Evolutionary conservation across 2,797 vertebrate genomes (phyloP).

Genomic region (Lepilemur septentrionalis): DNA sequence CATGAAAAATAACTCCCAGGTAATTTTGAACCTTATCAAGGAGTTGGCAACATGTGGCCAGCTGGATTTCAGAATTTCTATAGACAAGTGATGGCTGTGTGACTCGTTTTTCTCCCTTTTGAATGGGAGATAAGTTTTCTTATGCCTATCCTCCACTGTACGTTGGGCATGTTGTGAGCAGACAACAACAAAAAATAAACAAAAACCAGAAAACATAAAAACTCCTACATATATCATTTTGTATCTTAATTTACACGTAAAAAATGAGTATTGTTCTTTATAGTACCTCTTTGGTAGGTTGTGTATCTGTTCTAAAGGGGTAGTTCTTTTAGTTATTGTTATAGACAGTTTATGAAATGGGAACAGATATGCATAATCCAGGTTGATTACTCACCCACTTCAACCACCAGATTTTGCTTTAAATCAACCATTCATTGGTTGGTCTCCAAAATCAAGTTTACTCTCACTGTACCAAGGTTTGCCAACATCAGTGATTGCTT

Average conservation of each 20-base stretch:
- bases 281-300: not conserved
- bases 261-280: constrained; percentile 5
- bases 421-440: not conserved
- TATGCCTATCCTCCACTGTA: not conserved
- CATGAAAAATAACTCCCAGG: constrained; percentile 8
- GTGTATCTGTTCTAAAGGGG: not conserved
- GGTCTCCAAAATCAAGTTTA: constrained; percentile 13
- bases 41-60: not conserved
- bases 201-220: not conserved
- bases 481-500: not conserved
- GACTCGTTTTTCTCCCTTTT: not conserved
- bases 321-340: not conserved
- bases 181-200: no score
- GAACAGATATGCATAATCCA: not conserved
- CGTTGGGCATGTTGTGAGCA: not conserved
- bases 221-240: not conserved
- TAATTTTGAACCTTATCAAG: not conserved
- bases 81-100: not conserved
- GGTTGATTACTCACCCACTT: not conserved
- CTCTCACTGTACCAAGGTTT: not conserved
- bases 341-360: constrained; percentile 3
- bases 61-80: constrained; percentile 23
- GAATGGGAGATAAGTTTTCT: not conserved
- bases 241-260: not conserved
- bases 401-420: constrained; percentile 14